Evolutionary conservation across 30 jellyfish, hydroid and myxozoan species (phyloP).

Genomic region (Turritopsis rubra): DNA sequence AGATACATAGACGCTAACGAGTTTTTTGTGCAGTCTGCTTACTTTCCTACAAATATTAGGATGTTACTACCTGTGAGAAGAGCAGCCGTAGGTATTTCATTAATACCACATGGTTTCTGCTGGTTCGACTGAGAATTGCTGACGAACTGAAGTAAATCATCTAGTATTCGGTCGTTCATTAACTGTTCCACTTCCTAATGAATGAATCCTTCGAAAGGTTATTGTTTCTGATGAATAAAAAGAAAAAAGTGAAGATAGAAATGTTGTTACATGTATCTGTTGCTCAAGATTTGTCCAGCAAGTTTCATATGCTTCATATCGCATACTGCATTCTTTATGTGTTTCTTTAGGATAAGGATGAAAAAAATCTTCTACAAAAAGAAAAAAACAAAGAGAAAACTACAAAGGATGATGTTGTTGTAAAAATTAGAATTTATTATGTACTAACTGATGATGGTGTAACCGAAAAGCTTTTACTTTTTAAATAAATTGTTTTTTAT

Average conservation of each 20-base stretch:
- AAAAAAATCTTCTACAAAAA: conserved; percentile 15
- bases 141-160: conserved; percentile 46
- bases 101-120: conserved; percentile 1
- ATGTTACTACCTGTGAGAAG: conserved; percentile 68
- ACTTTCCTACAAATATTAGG: too few species aligned
- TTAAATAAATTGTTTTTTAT: too few species aligned
- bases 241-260: not conserved
- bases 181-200: conserved; percentile 55
- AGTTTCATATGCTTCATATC: not conserved
- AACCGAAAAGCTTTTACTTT: too few species aligned
- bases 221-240: too few species aligned
- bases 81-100: conserved; percentile 89
- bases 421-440: too few species aligned
- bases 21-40: too few species aligned
- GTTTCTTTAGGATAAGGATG: conserved; percentile 5
- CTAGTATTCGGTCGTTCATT: conserved; percentile 47
- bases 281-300: conserved; percentile 17
- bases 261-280: not conserved
- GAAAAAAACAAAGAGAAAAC: not conserved
- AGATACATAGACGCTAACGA: too few species aligned
- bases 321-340: not conserved
- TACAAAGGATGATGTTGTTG: too few species aligned
- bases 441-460: too few species aligned
- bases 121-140: conserved; percentile 19
- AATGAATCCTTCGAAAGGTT: too few species aligned